Evolutionary conservation across 1,140 invertebrate genomes (phyloP).

Genomic region (Macrotrachela quadricornifera): DNA sequence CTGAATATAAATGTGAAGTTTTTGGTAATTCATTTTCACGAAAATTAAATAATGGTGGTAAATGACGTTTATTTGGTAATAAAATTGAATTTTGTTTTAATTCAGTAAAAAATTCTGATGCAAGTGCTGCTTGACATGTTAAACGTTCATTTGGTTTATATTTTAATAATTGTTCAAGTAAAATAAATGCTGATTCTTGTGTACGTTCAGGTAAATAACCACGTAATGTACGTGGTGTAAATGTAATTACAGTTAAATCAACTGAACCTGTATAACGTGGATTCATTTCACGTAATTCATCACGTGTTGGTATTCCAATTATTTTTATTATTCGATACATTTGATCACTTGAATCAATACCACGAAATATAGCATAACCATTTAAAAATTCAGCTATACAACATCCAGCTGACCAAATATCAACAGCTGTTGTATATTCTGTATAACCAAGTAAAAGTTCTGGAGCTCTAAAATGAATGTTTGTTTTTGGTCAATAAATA

Average conservation of each 20-base stretch:
- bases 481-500: constrained; percentile 72
- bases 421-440: constrained; percentile 62
- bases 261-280: constrained; percentile 94
- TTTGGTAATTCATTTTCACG: constrained; percentile 48
- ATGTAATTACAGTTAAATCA: constrained; percentile 72
- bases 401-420: constrained; percentile 80
- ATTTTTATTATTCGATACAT: constrained; percentile 99
- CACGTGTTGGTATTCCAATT: constrained; percentile 84
- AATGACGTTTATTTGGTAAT: constrained; percentile 67
- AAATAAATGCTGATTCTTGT: constrained; percentile 80
- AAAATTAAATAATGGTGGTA: constrained; percentile 93
- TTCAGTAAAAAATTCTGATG: constrained; percentile 92
- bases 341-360: constrained; percentile 83
- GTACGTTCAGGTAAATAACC: constrained; percentile 94
- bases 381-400: constrained; percentile 46
- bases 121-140: constrained; percentile 80
- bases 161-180: constrained; percentile 79
- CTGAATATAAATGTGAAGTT: no score
- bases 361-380: constrained; percentile 73
- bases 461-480: constrained; percentile 68
- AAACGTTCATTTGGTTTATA: constrained; percentile 85
- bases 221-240: constrained; percentile 97
- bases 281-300: constrained; percentile 99
- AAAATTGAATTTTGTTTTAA: constrained; percentile 62
- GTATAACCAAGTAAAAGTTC: no score